Base-by-base conservation (phyloP, 2,888 invertebrate species). In the Pollenia amentaria region DNA sequence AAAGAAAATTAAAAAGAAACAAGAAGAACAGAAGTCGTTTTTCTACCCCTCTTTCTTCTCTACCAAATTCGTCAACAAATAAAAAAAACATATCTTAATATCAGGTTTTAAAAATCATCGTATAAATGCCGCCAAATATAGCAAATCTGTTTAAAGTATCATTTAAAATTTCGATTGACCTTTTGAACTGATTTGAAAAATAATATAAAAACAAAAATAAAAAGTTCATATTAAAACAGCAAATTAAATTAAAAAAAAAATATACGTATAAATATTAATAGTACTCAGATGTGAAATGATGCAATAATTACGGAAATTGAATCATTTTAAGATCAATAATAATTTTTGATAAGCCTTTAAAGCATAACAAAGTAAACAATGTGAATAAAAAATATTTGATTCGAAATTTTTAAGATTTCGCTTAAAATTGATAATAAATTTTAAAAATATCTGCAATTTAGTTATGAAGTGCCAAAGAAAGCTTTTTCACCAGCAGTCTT, bases 311-410 rank as follows among this genome's bases (percentile, higher is more conserved):
- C 16, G 4, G 29, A 38, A 38, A 16, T 72, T 72, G 53, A 64
- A 42, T 64, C 62, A 70, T 62, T 53, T 64, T 51, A 44, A 62
- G 29, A 44, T 42, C 65, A 57, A 38, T 55, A 67, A 14, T 55
- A 46, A 55, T 16, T 10, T 38, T 51, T 79, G 78, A 69, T 79
- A 79, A 70, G 79, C 48, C 57, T 64, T 53, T 77, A 38, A 29
- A 48, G 29, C 3, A 57, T 57, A 9, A 57, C 29, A 6, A n/a
- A 4, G 18, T 8, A 38, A 6, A 38, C 29, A 60, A 38, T 60
- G 8, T 38, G 9, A 29, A 29, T 29, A 0, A 6, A 29, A 29
- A 6, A 6, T 6, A 29, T 29, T 29, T 29, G 11, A 10, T 57
- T 70, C 38, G 3, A 16, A 16, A 8, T 18, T 69, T n/a, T 7